These are phyloP conservation scores for Melanotaenia pygmaea DNA, from an alignment of 2,797 vertebrate genomes.

Conservation along the genomic window DNA sequence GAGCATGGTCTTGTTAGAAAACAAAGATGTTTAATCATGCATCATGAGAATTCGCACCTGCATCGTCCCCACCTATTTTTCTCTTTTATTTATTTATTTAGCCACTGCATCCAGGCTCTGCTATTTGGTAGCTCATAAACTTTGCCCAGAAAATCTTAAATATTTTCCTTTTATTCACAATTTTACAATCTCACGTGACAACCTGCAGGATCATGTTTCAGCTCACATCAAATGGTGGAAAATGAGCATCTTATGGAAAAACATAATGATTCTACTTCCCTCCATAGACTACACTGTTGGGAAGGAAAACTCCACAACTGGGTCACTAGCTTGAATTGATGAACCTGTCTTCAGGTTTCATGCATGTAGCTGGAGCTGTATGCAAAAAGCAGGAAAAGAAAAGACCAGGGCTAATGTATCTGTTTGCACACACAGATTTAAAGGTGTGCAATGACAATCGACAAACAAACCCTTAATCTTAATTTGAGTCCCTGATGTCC, in stretches of 20 bases:
- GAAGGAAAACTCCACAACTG: slow-evolving; percentile 33
- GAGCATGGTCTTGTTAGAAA: background rate
- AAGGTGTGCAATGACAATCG: slow-evolving; percentile 1
- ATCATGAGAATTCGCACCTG: background rate
- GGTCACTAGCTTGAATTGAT: slow-evolving; percentile 14
- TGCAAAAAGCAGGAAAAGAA: slow-evolving; percentile 21
- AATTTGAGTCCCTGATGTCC: slow-evolving; percentile 65
- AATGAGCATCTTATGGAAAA: slow-evolving; percentile 11
- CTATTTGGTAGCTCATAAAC: background rate
- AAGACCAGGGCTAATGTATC: slow-evolving; percentile 1
- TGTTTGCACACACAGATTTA: background rate
- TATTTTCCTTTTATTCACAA: background rate
- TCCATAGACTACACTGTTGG: background rate
- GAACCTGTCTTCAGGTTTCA: slow-evolving; percentile 35
- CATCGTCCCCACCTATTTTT: background rate
- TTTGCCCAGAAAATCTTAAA: background rate
- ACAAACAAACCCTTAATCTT: slow-evolving; percentile 56
- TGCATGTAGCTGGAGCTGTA: slow-evolving; percentile 16
- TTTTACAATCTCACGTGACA: background rate
- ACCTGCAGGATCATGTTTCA: slow-evolving; percentile 14
- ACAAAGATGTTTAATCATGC: background rate
- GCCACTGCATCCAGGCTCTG: background rate
- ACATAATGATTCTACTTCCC: slow-evolving; percentile 28
- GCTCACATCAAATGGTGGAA: slow-evolving; percentile 16
- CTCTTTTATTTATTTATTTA: background rate